phyloP scores from a whole-genome alignment of 2,113 vertebrate genomes.

The Clupea harengus region DNA sequence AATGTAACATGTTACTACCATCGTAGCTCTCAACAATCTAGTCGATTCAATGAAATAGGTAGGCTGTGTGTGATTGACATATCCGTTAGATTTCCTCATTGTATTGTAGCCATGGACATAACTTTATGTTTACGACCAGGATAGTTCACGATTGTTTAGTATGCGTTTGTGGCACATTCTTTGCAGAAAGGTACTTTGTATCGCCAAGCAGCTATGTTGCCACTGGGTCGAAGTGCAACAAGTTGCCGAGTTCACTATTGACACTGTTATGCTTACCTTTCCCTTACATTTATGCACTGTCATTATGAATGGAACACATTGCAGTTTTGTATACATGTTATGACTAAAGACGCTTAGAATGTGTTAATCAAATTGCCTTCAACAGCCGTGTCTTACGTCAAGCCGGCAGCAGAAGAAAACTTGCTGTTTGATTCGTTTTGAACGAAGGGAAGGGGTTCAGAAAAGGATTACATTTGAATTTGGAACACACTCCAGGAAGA shows the following conservation, averaged over 20 bases:
- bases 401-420: neutral
- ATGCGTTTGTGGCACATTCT: neutral
- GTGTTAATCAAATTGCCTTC: neutral
- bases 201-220: neutral
- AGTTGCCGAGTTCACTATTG: neutral
- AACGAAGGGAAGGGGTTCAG: neutral
- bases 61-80: neutral
- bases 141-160: neutral
- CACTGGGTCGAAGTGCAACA: conserved; percentile 20
- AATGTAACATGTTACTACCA: neutral
- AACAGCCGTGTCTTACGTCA: neutral
- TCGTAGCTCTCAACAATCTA: neutral
- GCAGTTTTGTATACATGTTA: neutral
- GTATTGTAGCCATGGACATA: neutral
- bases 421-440: neutral
- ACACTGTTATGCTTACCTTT: conserved; percentile 9
- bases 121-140: neutral
- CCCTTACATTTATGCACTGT: conserved; percentile 20
- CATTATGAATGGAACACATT: neutral
- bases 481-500: neutral
- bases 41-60: neutral
- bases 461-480: neutral
- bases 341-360: neutral
- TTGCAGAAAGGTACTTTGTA: neutral
- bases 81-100: neutral